Percentiles rank a stretch among this genome's conserved stretches.
Conservation (phyloP, 1,140 invertebrate species). For the Stenopsyche tienmushanensis region DNA sequence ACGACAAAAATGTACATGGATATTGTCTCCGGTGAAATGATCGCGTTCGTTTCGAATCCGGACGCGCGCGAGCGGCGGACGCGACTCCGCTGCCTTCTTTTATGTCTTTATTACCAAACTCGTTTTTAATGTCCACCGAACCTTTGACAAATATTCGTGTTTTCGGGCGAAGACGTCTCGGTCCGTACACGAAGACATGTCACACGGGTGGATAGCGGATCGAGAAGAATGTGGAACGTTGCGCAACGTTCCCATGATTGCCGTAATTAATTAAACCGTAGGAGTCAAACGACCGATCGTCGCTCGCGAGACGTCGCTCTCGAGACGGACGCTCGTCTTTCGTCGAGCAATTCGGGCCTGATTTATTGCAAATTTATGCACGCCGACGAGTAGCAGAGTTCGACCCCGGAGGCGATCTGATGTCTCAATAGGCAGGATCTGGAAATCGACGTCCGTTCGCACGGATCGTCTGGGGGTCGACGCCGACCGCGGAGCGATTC, state of each 20-base stretch:
- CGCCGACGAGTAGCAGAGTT: too few relatives aligned
- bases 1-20: conserved; percentile 41
- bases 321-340: too few relatives aligned
- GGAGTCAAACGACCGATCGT: too few relatives aligned
- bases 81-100: not conserved
- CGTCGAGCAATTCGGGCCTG: too few relatives aligned
- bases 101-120: conserved; percentile 18
- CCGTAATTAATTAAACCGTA: not conserved
- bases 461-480: too few relatives aligned
- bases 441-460: too few relatives aligned
- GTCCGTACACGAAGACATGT: not conserved
- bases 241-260: not conserved
- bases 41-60: not conserved
- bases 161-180: not conserved
- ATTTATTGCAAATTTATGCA: too few relatives aligned
- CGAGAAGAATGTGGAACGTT: conserved; percentile 23
- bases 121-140: conserved; percentile 1
- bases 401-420: too few relatives aligned
- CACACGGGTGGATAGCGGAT: conserved; percentile 2
- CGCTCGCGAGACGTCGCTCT: too few relatives aligned
- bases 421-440: too few relatives aligned
- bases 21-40: too few relatives aligned
- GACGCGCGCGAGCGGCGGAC: not conserved
- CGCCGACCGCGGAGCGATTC: too few relatives aligned
- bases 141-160: conserved; percentile 8